Conservation (phyloP, 1,140 invertebrate genomes). For the Odontomachus brunneus region DNA sequence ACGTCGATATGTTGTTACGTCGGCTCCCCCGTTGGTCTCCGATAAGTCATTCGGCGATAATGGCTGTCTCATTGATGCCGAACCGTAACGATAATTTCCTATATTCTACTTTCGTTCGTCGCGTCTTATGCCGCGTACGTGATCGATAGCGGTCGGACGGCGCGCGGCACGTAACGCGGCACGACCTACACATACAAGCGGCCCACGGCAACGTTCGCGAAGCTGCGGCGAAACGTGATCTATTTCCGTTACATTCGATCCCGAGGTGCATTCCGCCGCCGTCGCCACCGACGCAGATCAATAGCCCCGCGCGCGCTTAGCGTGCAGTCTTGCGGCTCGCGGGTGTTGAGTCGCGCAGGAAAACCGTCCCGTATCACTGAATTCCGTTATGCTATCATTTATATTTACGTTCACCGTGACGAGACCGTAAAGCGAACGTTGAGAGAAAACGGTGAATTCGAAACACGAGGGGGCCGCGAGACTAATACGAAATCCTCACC, state of each 20-base stretch:
- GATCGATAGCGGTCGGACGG: constrained; percentile 22
- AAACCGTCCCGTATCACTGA: too few species aligned
- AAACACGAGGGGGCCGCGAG: too few species aligned
- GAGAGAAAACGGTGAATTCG: too few species aligned
- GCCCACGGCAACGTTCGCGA: too few species aligned
- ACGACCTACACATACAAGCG: too few species aligned
- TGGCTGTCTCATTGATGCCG: constrained; percentile 9
- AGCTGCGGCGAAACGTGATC: constrained; percentile 25
- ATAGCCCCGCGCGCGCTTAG: not conserved
- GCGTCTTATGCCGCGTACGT: not conserved
- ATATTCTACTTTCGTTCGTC: not conserved
- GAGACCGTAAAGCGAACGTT: too few species aligned
- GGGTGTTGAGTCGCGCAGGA: too few species aligned
- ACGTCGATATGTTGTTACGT: too few species aligned
- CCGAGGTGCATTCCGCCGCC: not conserved
- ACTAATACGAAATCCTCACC: not conserved
- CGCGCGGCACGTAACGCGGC: not conserved
- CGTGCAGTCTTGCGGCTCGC: not conserved
- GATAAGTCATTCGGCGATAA: constrained; percentile 30
- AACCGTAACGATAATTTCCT: not conserved
- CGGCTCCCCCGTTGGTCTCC: not conserved
- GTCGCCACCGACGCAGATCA: not conserved
- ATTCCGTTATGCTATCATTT: too few species aligned
- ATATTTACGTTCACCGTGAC: too few species aligned
- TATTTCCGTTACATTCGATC: constrained; percentile 24